Evolutionary conservation across 2,888 invertebrate genomes (phyloP), one percentile per base, ranked within the genome.

Genomic region (Lasioglossum lativentre): DNA sequence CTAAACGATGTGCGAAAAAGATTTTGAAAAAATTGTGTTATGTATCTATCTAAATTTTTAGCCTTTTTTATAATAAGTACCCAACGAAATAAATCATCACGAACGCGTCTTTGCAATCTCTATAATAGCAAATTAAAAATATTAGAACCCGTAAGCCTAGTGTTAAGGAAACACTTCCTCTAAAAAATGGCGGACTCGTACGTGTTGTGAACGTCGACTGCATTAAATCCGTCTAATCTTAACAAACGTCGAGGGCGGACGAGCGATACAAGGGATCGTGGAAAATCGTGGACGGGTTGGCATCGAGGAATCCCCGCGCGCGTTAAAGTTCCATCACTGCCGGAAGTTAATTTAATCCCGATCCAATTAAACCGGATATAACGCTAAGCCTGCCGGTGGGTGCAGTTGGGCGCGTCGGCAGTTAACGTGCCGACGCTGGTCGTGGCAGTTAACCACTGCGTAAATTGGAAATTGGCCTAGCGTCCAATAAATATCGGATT

Each of bases 261-360:
- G 19, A 42, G 19, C 45, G 34, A 14, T 66, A 63, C 56, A 30
- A 38, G 42, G 56, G 63, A 42, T 40, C n/a, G n/a, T n/a, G n/a
- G 40, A 19, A 75, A 27, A 70, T 23, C n/a, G 56, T 42, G 66
- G 52, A 56, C n/a, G n/a, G 40, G 34, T 12, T 63, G 73, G 59
- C 34, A 42, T 59, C 56, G 73, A 83, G 78, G 74, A 83, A 71
- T 73, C 84, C 27, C 66, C 68, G 83, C 63, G 63, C 63, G 16
- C 87, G 87, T 88, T 87, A 88, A 91, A 90, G 88, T 91, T 88
- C 89, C 86, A 93, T 89, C 90, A 89, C 80, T 78, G 82, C 84
- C 90, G 92, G 88, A 93, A 93, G 92, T 92, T 92, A 93, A 93
- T 93, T 92, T 90, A 92, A 93, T 92, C 91, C 90, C 88, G 86